Base-by-base conservation (phyloP, 2,797 vertebrate genomes). In the Clarias fuscus region DNA sequence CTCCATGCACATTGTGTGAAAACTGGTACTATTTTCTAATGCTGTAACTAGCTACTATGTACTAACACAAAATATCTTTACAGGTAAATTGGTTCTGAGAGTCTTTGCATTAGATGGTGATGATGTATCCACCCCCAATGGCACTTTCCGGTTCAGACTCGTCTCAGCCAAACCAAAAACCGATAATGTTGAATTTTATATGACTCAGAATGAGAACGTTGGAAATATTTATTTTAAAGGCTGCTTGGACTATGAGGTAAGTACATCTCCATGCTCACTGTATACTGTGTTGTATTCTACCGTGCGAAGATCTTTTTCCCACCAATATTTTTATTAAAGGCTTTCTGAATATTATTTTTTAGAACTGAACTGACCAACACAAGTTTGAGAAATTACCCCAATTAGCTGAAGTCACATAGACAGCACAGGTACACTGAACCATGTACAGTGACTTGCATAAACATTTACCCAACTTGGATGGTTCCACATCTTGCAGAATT, bases 191-290 rank as follows among this genome's bases (percentile, higher is more conserved):
- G 88, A 94, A 82, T 95, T 96, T 87, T 88, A 78, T 85, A 53
- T 96, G 27, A 56, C 4, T 0, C 75, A 91, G 7, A 2, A 0
- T 0, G 1, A 0, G 0, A 3, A 43, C 17, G 83, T 0, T 70
- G 92, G 92, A 73, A 86, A 0, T 0, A 90, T 96, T 82, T 90
- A 83, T 22, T 95, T 96, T 70, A 93, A 87, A 80, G 95, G 95
- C 2, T 96, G 95, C 82, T 85, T 96, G 84, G 91, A 95, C 73
- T 88, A 94, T 43, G 91, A 94, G 93, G 95, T 95, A 87, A 67
- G 24, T 7, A 73, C 11, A 43, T n/a, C 6, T 72, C 1, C 73
- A 48, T 48, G 48, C 8, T 48, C 48, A 48, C 48, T 48, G 10
- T 48, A 48, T 48, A 48, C 48, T 2, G 48, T 48, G 48, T 48